Base-by-base conservation (phyloP, 2,797 vertebrate species). In the Carcharodon carcharias region DNA sequence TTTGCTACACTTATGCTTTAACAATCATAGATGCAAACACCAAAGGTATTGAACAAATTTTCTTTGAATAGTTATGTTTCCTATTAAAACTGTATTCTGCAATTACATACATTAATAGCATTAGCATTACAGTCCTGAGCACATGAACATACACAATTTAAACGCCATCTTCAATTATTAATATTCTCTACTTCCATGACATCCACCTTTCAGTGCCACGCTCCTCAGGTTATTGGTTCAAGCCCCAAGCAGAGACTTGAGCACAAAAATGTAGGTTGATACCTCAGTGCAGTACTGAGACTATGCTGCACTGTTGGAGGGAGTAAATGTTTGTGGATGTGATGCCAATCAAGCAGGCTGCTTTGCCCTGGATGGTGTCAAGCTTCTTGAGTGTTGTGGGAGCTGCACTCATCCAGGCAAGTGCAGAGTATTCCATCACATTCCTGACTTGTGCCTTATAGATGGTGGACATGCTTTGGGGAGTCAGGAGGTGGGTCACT, bases 1-100 rank as follows among this genome's bases (percentile, higher is more conserved):
- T 71, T 69, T 95, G 94, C 67, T 95, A 95, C 94, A 71, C 94
- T 69, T 28, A 28, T 95, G 94, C 94, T 71, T 95, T 95, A 94
- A 54, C 65, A 54, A 71, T 95, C 40, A 95, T 95, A 95, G 94
- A 95, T 31, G 11, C 94, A 73, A 95, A 71, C 45, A 50, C 67
- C 50, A 73, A 95, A 95, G 94, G 94, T 95, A 95, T 73, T 73
- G 45, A 95, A 95, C 45, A 0, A 73, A 12, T 95, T 85, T 92
- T 67, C 9, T 28, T 95, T 6, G 67, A 73, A 56, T 73, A 28
- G 50, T 71, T 54, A 67, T 3, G 50, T 54, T 95, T 95, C 12
- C 26, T 23, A 16, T 14, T 54, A 69, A 26, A 71, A 71, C 54
- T 56, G 35, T 50, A 69, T 67, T 63, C 40, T 69, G 45, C 9